Percentiles rank a stretch among this genome's conserved stretches.
phyloP scores from a whole-genome alignment of 2,888 invertebrate genomes.

The Allolobophora icterica region DNA sequence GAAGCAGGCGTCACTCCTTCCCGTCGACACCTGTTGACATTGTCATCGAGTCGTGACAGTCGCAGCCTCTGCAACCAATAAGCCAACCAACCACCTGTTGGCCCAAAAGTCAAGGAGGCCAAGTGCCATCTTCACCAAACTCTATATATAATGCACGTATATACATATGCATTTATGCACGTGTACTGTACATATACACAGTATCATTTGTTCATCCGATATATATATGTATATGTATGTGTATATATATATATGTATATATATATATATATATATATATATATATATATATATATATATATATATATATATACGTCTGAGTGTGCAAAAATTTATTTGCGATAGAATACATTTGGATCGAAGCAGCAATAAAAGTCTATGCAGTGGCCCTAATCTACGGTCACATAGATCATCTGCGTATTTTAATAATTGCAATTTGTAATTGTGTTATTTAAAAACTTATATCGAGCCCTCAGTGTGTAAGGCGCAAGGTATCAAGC shows the following conservation, averaged over 20 bases:
- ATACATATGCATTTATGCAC: background rate
- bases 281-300: background rate
- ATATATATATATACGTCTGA: background rate
- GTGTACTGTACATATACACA: background rate
- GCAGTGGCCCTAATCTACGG: too few species aligned
- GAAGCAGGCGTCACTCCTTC: background rate
- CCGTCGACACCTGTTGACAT: background rate
- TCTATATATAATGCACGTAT: background rate
- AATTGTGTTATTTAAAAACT: too few species aligned
- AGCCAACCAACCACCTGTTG: background rate
- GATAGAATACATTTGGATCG: too few species aligned
- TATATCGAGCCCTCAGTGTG: too few species aligned
- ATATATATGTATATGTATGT: background rate
- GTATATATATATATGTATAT: background rate
- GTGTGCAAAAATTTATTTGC: too few species aligned
- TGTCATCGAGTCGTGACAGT: constrained; percentile 7
- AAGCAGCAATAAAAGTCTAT: too few species aligned
- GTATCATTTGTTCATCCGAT: background rate
- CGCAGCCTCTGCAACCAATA: background rate
- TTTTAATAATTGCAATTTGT: too few species aligned
- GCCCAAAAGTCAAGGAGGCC: background rate
- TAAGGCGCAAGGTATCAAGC: too few species aligned
- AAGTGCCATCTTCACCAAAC: background rate
- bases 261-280: background rate
- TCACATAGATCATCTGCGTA: too few species aligned